These are phyloP conservation scores for Pemphigus obesinymphae DNA, from an alignment of 1,140 invertebrate genomes.

Conservation along the genomic window DNA sequence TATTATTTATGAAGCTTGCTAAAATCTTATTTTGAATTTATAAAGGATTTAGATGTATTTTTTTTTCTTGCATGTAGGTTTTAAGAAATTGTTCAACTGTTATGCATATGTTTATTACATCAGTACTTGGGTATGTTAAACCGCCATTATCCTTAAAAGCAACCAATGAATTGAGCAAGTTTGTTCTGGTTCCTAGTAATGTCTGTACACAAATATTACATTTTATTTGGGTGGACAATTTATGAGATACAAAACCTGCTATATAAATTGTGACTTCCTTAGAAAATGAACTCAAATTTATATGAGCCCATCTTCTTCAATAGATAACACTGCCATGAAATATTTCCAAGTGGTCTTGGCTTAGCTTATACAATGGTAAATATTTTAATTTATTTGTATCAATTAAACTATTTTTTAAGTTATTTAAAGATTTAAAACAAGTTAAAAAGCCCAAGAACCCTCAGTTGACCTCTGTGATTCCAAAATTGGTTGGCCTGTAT, in stretches of 20 bases:
- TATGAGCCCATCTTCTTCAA: background rate
- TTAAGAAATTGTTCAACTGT: background rate
- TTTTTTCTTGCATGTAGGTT: background rate
- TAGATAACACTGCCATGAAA: conserved; percentile 48
- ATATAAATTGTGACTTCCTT: background rate
- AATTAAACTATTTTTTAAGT: background rate
- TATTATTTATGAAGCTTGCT: background rate
- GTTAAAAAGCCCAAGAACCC: background rate
- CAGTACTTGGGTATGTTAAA: background rate
- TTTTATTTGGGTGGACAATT: background rate
- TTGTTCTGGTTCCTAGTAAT: background rate
- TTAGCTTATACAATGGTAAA: conserved; percentile 40
- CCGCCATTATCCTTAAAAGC: background rate
- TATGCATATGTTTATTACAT: background rate
- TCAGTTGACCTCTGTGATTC: background rate
- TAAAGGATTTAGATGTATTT: background rate
- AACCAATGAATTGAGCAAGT: background rate
- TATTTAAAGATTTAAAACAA: background rate
- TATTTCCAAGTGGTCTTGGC: conserved; percentile 51
- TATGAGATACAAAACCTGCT: background rate
- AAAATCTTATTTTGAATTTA: background rate
- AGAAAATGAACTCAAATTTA: background rate
- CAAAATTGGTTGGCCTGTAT: background rate
- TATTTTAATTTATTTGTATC: background rate
- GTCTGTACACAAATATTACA: background rate